Percentiles rank a stretch among this genome's conserved stretches.
These are phyloP conservation scores for Cathartes aura DNA, from an alignment of 2,113 vertebrate genomes.

Conservation along the genomic window DNA sequence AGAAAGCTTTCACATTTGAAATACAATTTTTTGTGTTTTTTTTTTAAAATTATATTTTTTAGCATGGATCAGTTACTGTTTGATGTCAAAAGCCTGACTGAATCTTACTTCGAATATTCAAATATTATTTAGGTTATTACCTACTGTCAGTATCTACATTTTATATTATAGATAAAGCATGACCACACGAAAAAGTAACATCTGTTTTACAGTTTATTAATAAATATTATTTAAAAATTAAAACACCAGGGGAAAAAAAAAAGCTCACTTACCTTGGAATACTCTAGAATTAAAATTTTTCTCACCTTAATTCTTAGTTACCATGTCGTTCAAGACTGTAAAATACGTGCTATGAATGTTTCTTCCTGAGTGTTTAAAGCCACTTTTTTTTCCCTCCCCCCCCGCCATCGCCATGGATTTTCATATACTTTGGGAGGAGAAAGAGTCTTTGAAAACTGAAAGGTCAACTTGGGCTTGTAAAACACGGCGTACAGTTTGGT, in stretches of 20 bases:
- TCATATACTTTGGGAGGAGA: neutral
- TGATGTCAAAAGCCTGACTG: neutral
- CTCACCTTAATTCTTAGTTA: neutral
- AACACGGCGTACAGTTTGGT: neutral
- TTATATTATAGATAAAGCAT: neutral
- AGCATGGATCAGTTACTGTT: neutral
- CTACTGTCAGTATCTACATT: neutral
- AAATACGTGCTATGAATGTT: neutral
- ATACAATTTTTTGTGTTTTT: neutral
- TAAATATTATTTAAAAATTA: neutral
- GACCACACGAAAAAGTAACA: neutral
- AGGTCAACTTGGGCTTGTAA: neutral
- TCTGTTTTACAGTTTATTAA: neutral
- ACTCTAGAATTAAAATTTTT: neutral
- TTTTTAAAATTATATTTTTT: neutral
- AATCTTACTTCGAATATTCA: neutral
- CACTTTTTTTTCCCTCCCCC: rapidly evolving
- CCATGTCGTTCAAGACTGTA: neutral
- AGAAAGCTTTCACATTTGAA: neutral
- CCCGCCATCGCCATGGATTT: rapidly evolving
- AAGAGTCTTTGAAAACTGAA: neutral
- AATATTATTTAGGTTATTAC: neutral
- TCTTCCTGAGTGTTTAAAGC: neutral
- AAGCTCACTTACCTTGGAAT: neutral
- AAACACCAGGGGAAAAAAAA: rapidly evolving